phyloP scores from a whole-genome alignment of 2,113 vertebrate genomes.

The Cavia aperea region DNA sequence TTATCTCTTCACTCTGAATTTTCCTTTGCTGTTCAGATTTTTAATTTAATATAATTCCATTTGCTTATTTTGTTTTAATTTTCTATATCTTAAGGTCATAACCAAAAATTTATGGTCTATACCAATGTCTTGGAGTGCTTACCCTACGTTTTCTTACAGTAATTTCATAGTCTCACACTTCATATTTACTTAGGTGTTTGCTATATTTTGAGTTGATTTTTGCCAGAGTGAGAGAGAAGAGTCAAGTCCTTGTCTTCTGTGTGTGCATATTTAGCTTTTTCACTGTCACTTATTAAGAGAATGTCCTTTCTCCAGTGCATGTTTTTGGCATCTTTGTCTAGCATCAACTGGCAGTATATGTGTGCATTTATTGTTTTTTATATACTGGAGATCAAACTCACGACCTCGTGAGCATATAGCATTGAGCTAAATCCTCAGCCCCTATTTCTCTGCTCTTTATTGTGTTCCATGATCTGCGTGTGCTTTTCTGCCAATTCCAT shows the following conservation, averaged over 20 bases:
- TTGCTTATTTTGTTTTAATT: background rate
- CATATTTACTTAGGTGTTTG: background rate
- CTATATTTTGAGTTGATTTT: background rate
- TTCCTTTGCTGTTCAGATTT: background rate
- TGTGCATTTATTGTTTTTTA: too few relatives aligned
- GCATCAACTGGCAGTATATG: background rate
- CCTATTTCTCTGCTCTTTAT: background rate
- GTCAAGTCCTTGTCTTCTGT: background rate
- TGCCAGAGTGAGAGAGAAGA: background rate
- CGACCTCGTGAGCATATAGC: too few relatives aligned
- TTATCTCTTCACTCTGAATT: background rate
- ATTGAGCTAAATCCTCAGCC: too few relatives aligned
- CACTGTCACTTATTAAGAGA: background rate
- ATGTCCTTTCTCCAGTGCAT: background rate
- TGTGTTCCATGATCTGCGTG: background rate
- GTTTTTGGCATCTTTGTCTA: background rate
- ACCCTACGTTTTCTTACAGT: background rate
- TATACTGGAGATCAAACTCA: too few relatives aligned
- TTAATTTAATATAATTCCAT: background rate
- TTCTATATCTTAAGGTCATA: background rate
- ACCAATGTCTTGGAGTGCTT: background rate
- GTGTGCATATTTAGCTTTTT: background rate
- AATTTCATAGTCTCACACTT: background rate
- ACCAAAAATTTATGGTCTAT: background rate
- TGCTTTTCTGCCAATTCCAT: background rate